These are phyloP conservation scores for Actinostola sp. DNA, from an alignment of 92 coral and sea anemone genomes.

Conservation along the genomic window DNA sequence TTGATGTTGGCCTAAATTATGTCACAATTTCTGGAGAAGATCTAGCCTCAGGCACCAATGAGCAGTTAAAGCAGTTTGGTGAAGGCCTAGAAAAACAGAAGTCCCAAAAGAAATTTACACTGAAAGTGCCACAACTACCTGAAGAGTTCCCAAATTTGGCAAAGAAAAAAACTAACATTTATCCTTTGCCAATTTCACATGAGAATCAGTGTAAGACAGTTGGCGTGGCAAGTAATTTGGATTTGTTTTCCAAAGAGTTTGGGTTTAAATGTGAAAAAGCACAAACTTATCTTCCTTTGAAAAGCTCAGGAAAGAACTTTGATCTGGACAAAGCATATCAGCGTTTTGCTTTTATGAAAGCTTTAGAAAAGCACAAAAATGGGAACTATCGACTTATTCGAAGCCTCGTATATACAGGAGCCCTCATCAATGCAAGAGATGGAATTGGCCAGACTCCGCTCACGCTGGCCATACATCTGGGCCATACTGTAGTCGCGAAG, in stretches of 20 bases:
- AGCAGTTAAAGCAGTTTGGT: too few species aligned
- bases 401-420: slow-evolving; percentile 36
- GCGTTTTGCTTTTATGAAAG: slow-evolving; percentile 44
- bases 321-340: slow-evolving; percentile 40
- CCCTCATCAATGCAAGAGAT: slow-evolving; percentile 23
- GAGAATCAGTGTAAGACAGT: slow-evolving; percentile 41
- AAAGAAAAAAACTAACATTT: slow-evolving; percentile 25
- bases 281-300: slow-evolving; percentile 35
- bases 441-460: slow-evolving; percentile 62
- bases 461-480: slow-evolving; percentile 37
- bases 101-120: background rate
- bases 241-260: slow-evolving; percentile 40
- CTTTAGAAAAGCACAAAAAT: slow-evolving; percentile 38
- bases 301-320: slow-evolving; percentile 18
- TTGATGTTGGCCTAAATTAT: slow-evolving; percentile 29
- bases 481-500: slow-evolving; percentile 20
- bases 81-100: background rate
- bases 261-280: slow-evolving; percentile 15
- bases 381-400: slow-evolving; percentile 25
- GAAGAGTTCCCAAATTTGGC: slow-evolving; percentile 35
- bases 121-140: slow-evolving; percentile 14
- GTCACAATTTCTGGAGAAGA: slow-evolving; percentile 16
- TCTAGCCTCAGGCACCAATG: slow-evolving; percentile 26
- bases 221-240: slow-evolving; percentile 35
- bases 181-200: slow-evolving; percentile 39